Conservation (phyloP, 2,888 invertebrate species). For the Megalurothrips usitatus region DNA sequence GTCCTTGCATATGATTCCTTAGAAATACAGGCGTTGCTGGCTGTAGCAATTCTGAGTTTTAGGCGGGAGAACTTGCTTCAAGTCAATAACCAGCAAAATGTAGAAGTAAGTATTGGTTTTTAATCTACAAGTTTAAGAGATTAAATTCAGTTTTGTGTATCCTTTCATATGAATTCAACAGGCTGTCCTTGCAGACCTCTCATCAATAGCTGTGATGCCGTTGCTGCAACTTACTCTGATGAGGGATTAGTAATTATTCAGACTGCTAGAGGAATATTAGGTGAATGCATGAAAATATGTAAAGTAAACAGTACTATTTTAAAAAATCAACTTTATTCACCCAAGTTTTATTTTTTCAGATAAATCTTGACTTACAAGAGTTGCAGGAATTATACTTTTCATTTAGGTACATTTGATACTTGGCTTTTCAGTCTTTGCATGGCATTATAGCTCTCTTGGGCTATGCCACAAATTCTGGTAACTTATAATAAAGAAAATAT, state of each 20-base stretch:
- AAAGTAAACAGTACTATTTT: too few relatives aligned
- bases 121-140: background rate
- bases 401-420: too few relatives aligned
- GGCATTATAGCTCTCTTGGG: too few relatives aligned
- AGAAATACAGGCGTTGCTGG: constrained; percentile 81
- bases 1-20: constrained; percentile 87
- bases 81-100: constrained; percentile 67
- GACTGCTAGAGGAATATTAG: background rate
- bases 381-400: too few relatives aligned
- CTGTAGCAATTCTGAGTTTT: constrained; percentile 78
- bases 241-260: constrained; percentile 50
- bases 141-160: background rate
- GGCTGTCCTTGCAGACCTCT: constrained; percentile 81
- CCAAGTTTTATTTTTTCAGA: too few relatives aligned
- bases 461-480: background rate
- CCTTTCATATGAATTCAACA: constrained; percentile 42
- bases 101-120: constrained; percentile 54
- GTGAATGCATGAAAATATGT: too few relatives aligned
- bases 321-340: too few relatives aligned
- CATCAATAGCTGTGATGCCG: constrained; percentile 80
- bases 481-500: background rate
- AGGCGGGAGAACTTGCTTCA: constrained; percentile 79
- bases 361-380: too few relatives aligned
- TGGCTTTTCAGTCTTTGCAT: too few relatives aligned
- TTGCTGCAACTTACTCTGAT: constrained; percentile 74